Evolutionary conservation across 2,888 invertebrate genomes (phyloP).

Genomic region (Macaria liturata): DNA sequence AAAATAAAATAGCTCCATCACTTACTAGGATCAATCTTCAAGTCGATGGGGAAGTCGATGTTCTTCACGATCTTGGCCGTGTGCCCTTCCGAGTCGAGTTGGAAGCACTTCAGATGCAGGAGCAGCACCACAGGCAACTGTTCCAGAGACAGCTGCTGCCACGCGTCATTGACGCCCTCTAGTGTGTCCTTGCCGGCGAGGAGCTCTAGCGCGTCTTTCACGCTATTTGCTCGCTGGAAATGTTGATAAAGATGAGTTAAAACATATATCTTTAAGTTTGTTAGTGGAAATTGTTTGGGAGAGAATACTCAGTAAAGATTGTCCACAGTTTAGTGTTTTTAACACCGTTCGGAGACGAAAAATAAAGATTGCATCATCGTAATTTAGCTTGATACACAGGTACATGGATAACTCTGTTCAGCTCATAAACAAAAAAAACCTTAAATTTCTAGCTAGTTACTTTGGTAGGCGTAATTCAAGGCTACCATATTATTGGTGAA

Average conservation of each 20-base stretch:
- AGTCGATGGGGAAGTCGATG: constrained; percentile 94
- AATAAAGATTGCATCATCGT: constrained; percentile 52
- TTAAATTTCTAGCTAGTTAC: too few relatives aligned
- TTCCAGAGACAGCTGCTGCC: constrained; percentile 95
- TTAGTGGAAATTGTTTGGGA: background rate
- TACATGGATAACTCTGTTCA: too few relatives aligned
- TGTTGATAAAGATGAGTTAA: background rate
- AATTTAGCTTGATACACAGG: background rate
- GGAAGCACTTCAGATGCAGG: constrained; percentile 97
- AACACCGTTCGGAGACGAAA: constrained; percentile 55
- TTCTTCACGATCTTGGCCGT: constrained; percentile 96
- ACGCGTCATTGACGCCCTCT: constrained; percentile 95
- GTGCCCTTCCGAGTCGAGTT: constrained; percentile 93
- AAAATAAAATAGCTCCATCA: constrained; percentile 12
- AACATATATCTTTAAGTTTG: background rate
- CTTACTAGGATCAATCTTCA: constrained; percentile 94
- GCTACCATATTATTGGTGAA: too few relatives aligned
- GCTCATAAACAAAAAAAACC: too few relatives aligned
- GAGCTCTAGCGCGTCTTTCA: constrained; percentile 94
- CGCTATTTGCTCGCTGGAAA: constrained; percentile 89
- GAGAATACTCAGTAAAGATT: constrained; percentile 45
- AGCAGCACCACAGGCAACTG: constrained; percentile 94
- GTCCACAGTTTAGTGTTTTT: constrained; percentile 42
- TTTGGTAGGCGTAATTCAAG: too few relatives aligned
- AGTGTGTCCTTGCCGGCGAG: constrained; percentile 93